These are phyloP conservation scores for Sebastes vulpes DNA, from an alignment of 2,797 vertebrate genomes.

Conservation along the genomic window DNA sequence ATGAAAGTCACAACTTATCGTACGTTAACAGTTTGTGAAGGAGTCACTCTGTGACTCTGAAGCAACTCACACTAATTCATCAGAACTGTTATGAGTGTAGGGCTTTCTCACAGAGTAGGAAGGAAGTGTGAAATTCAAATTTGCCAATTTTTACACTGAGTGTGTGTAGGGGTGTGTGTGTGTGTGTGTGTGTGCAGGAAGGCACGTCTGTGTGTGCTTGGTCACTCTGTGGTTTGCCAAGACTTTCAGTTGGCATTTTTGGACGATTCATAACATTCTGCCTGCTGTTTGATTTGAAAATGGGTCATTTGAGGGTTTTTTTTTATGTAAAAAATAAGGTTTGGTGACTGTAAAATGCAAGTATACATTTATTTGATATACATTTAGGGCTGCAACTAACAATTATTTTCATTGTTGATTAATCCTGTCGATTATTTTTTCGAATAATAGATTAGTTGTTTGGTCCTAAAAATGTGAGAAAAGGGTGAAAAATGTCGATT, in stretches of 20 bases:
- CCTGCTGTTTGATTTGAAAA: not conserved
- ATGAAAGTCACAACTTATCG: not conserved
- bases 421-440: not conserved
- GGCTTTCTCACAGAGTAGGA: slow-evolving; percentile 20
- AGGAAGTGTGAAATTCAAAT: slow-evolving; percentile 53
- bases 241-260: not conserved
- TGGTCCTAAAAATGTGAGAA: not conserved
- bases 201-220: not conserved
- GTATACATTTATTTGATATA: not conserved
- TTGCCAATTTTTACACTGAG: not conserved
- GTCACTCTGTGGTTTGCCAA: not conserved
- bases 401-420: no score
- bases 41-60: slow-evolving; percentile 19
- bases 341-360: not conserved
- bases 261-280: not conserved
- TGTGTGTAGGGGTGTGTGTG: not conserved
- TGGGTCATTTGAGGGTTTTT: not conserved
- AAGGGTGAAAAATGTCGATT: not conserved
- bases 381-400: not conserved
- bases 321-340: not conserved
- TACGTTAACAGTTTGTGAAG: not conserved
- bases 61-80: not conserved
- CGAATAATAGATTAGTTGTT: not conserved
- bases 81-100: not conserved
- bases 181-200: not conserved